Percentiles rank a stretch among this genome's conserved stretches.
phyloP scores from a whole-genome alignment of 1,140 invertebrate species.

The Drosophila biarmipes region DNA sequence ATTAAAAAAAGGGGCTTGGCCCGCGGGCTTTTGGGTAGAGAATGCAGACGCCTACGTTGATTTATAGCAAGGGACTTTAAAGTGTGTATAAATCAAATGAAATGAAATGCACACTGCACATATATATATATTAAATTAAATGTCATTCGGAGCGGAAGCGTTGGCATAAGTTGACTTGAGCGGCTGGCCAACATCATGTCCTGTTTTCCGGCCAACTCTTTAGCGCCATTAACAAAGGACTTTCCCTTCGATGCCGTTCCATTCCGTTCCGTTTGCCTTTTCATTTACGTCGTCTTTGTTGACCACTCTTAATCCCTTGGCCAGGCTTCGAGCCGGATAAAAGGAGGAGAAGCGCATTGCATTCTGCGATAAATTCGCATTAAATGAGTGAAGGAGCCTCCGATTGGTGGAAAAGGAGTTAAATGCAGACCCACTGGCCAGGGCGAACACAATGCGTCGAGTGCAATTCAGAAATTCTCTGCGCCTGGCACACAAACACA shows the following conservation, averaged over 20 bases:
- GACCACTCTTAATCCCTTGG: conserved; percentile 72
- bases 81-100: conserved; percentile 70
- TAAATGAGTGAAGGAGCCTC: conserved; percentile 40
- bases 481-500: conserved; percentile 71
- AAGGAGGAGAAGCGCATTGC: conserved; percentile 51
- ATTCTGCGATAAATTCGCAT: conserved; percentile 79
- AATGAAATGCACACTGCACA: conserved; percentile 39
- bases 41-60: conserved; percentile 62
- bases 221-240: conserved; percentile 78
- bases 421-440: conserved; percentile 36
- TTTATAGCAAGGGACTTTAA: conserved; percentile 61
- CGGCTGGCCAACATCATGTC: conserved; percentile 9
- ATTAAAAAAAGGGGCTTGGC: conserved; percentile 77
- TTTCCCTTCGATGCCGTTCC: conserved; percentile 2
- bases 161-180: conserved; percentile 21
- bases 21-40: conserved; percentile 18
- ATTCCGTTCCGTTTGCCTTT: conserved; percentile 37
- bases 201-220: conserved; percentile 57
- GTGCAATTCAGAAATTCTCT: conserved; percentile 63
- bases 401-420: neutral
- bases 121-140: conserved; percentile 25
- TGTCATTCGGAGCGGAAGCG: conserved; percentile 3
- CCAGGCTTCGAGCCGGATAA: conserved; percentile 1
- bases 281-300: conserved; percentile 65
- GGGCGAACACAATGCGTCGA: conserved; percentile 67